Base-by-base conservation (phyloP, 2,888 invertebrate species). In the Hemicrepidius hirtus region DNA sequence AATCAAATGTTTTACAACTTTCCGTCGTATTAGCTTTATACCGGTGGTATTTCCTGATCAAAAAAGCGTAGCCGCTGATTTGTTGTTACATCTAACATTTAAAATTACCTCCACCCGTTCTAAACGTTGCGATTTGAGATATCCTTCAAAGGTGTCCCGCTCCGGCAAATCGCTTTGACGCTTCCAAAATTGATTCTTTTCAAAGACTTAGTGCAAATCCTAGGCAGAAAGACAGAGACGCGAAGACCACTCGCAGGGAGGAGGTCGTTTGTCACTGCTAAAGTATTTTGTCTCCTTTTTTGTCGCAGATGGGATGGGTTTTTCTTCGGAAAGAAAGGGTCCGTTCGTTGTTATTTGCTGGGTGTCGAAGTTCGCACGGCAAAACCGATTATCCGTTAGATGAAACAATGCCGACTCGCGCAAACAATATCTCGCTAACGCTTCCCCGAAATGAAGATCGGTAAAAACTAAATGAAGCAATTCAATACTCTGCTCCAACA, bases 161-260 rank as follows among this genome's bases (percentile, higher is more conserved):
- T 63, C 37, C 69, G 74, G 74, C 73, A 75, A 78, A 77, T 73
- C 75, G 77, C 75, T 76, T 77, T 77, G 78, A 75, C 79, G 77
- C 79, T 73, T 76, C 69, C 60, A 75, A 78, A 80, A 80, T 80
- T 80, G 80, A 80, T 80, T 80, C 78, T 79, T 79, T 78, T 75
- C 77, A 77, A 74, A 75, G 77, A 73, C 78, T 78, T 77, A 77
- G 71, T 74, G 77, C 71, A 80, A 80, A 78, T 80, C 77, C 78
- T 74, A 67, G 72, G 50, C 68, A 62, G 75, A 76, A 77, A 78
- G 76, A 76, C 76, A 68, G 74, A 77, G 76, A 77, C 72, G 73
- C 73, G 74, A 69, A 71, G 69, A 75, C 75, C 73, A 71, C 74
- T 72, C 69, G 74, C 76, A 74, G 74, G 77, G 72, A 75, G 73